Conservation (phyloP, 2,797 vertebrate species). For the Aplochiton taeniatus region DNA sequence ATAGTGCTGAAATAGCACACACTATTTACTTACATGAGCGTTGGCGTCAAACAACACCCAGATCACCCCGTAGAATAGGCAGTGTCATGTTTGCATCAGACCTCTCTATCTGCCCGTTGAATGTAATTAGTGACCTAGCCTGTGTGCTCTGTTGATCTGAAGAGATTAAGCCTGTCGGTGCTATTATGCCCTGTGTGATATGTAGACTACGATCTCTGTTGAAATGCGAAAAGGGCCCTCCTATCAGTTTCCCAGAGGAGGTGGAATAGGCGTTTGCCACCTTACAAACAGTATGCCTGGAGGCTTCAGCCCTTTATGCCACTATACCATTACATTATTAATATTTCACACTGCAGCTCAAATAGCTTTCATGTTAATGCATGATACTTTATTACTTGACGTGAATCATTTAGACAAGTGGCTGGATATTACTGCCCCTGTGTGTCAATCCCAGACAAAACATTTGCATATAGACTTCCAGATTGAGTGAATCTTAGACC, state of each 20-base stretch:
- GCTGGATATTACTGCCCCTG: neutral
- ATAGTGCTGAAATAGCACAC: no score
- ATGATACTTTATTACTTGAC: constrained; percentile 37
- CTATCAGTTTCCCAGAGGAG: no score
- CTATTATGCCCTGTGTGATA: neutral
- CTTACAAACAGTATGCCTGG: constrained; percentile 4
- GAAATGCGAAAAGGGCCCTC: neutral
- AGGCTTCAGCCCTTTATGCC: constrained; percentile 31
- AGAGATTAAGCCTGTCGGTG: neutral
- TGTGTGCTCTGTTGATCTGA: neutral
- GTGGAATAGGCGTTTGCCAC: neutral
- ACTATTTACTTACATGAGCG: no score
- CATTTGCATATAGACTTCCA: constrained; percentile 6
- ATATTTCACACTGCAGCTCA: constrained; percentile 36
- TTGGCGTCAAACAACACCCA: no score
- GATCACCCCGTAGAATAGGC: no score
- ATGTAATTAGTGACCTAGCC: no score
- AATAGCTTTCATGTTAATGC: constrained; percentile 44
- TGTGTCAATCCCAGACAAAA: neutral
- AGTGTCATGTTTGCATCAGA: no score
- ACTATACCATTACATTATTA: constrained; percentile 43
- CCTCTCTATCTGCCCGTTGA: no score
- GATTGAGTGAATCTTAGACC: constrained; percentile 10
- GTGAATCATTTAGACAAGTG: constrained; percentile 37
- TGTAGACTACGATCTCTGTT: neutral